These are phyloP conservation scores for Salminus brasiliensis DNA, from an alignment of 2,113 vertebrate genomes.

Conservation along the genomic window DNA sequence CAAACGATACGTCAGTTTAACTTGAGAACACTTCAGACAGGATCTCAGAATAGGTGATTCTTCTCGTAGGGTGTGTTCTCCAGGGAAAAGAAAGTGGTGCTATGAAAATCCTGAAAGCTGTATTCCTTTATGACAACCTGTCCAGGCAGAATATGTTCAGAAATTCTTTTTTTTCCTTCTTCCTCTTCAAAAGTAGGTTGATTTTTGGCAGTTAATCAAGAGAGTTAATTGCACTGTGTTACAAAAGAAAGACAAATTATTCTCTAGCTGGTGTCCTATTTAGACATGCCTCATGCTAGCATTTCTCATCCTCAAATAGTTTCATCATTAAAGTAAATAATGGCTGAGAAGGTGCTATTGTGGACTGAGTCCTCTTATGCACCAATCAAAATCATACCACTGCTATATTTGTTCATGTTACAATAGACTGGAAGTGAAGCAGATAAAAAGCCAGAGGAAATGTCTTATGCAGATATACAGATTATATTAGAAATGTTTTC, in stretches of 20 bases:
- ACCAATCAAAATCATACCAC: too few relatives aligned
- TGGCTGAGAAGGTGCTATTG: neutral
- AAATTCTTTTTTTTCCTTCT: neutral
- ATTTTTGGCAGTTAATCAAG: neutral
- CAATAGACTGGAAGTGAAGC: too few relatives aligned
- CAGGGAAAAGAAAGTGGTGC: too few relatives aligned
- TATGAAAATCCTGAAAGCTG: neutral
- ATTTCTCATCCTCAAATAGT: neutral
- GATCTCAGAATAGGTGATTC: neutral
- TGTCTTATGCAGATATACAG: too few relatives aligned
- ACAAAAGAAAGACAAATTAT: neutral
- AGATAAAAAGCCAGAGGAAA: too few relatives aligned
- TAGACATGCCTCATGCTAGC: neutral
- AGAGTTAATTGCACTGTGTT: neutral
- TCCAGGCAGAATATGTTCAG: neutral
- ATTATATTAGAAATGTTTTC: too few relatives aligned
- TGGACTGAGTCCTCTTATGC: neutral
- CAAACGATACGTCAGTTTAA: conserved; percentile 1
- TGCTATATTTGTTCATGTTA: too few relatives aligned
- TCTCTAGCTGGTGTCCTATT: neutral
- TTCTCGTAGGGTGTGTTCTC: neutral
- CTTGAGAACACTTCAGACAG: neutral
- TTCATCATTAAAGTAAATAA: neutral
- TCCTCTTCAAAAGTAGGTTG: neutral
- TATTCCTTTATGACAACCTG: neutral